These are phyloP conservation scores for Murina feae DNA, from an alignment of 2,113 vertebrate genomes.

Conservation along the genomic window DNA sequence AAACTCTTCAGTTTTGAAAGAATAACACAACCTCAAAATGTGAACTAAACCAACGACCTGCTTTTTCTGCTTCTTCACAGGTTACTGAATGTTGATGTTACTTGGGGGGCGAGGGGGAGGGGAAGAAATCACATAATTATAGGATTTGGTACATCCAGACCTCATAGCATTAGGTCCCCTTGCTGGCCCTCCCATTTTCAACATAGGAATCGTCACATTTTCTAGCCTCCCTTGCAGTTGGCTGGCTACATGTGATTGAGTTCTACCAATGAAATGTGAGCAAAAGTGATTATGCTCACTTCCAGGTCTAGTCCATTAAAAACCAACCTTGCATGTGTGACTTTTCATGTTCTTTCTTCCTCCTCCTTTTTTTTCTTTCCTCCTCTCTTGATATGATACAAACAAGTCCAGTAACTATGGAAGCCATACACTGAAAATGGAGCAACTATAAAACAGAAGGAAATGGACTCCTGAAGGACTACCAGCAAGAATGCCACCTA, in stretches of 20 bases:
- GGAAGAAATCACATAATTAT: not conserved
- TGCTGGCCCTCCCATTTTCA: not conserved
- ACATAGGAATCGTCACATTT: not conserved
- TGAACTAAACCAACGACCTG: not conserved
- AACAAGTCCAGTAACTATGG: not conserved
- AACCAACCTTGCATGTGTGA: not conserved
- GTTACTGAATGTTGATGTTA: not conserved
- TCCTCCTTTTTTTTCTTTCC: not conserved
- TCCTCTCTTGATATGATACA: not conserved
- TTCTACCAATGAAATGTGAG: not conserved
- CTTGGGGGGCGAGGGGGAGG: too few relatives aligned
- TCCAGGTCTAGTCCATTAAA: not conserved
- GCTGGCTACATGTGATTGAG: not conserved
- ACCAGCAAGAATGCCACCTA: not conserved
- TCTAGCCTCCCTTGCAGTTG: not conserved
- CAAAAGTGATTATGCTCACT: not conserved
- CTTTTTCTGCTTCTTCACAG: not conserved
- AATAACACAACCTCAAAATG: not conserved
- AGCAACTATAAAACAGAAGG: not conserved
- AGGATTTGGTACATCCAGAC: not conserved
- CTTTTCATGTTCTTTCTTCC: not conserved
- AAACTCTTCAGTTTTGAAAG: not conserved
- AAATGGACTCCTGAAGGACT: not conserved
- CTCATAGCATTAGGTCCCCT: not conserved
- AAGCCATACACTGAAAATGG: not conserved